Percentiles rank a stretch among this genome's conserved stretches.
Evolutionary conservation across 2,797 vertebrate genomes (phyloP).

Genomic region (Coendou prehensilis): DNA sequence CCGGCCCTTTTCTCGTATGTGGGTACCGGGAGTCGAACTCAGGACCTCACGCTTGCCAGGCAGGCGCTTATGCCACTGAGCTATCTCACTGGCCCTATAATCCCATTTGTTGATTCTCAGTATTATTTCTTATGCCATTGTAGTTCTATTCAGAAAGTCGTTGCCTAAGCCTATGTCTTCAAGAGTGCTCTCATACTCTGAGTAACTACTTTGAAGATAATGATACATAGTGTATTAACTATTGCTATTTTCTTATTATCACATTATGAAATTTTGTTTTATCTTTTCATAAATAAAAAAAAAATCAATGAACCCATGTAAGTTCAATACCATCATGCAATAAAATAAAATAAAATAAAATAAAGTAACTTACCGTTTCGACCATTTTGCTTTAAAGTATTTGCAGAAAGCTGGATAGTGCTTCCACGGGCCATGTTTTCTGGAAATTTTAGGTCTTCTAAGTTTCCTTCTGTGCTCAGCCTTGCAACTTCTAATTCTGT

Average conservation of each 20-base stretch:
- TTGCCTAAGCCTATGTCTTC: background rate
- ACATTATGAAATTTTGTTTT: background rate
- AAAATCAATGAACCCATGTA: background rate
- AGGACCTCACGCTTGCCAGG: too few relatives aligned
- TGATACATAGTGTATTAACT: background rate
- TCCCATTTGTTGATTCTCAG: background rate
- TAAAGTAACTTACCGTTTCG: slow-evolving; percentile 93
- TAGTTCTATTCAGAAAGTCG: background rate
- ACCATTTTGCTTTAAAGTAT: slow-evolving; percentile 98
- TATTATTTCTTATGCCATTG: background rate
- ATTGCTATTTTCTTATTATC: background rate
- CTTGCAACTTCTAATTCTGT: slow-evolving; percentile 98
- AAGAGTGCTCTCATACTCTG: background rate
- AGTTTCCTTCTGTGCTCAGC: slow-evolving; percentile 97
- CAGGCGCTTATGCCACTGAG: too few relatives aligned
- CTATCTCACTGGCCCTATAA: background rate
- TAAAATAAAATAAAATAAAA: slow-evolving; percentile 13
- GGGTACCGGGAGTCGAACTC: too few relatives aligned
- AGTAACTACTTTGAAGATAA: background rate
- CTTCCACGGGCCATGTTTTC: slow-evolving; percentile 95
- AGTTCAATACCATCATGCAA: background rate
- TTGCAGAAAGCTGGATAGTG: slow-evolving; percentile 97
- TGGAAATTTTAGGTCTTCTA: slow-evolving; percentile 97
- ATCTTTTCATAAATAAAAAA: background rate
- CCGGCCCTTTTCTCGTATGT: too few relatives aligned